Conservation (phyloP, 2,888 invertebrate species). For the Heliconius ethilla region DNA sequence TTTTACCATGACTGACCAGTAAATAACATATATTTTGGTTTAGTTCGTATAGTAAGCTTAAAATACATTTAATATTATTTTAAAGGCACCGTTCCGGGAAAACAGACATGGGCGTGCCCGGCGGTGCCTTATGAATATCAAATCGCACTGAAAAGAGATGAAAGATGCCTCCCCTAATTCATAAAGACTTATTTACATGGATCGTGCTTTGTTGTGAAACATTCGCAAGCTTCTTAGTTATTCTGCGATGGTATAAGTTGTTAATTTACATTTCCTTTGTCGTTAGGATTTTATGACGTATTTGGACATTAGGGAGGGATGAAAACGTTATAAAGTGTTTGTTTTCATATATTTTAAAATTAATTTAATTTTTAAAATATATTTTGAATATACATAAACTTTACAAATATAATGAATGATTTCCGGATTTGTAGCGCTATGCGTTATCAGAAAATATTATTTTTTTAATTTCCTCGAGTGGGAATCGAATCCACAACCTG, state of each 20-base stretch:
- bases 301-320: background rate
- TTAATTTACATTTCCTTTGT: conserved; percentile 15
- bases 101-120: conserved; percentile 53
- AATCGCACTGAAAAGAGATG: conserved; percentile 69
- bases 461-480: background rate
- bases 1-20: too few species aligned
- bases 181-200: conserved; percentile 66
- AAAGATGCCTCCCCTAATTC: conserved; percentile 72
- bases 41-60: conserved; percentile 61
- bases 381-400: background rate
- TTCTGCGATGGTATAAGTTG: conserved; percentile 23
- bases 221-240: conserved; percentile 34
- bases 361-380: too few species aligned
- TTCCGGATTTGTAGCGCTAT: too few species aligned
- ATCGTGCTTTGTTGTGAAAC: conserved; percentile 54
- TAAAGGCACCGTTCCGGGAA: conserved; percentile 43
- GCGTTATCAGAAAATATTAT: too few species aligned
- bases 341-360: too few species aligned
- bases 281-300: background rate
- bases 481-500: background rate
- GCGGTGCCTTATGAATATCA: conserved; percentile 72
- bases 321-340: background rate
- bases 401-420: too few species aligned
- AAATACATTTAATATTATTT: conserved; percentile 51
- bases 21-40: conserved; percentile 47